Conservation (phyloP, 2,113 vertebrate genomes). For the Dendropsophus ebraccatus region DNA sequence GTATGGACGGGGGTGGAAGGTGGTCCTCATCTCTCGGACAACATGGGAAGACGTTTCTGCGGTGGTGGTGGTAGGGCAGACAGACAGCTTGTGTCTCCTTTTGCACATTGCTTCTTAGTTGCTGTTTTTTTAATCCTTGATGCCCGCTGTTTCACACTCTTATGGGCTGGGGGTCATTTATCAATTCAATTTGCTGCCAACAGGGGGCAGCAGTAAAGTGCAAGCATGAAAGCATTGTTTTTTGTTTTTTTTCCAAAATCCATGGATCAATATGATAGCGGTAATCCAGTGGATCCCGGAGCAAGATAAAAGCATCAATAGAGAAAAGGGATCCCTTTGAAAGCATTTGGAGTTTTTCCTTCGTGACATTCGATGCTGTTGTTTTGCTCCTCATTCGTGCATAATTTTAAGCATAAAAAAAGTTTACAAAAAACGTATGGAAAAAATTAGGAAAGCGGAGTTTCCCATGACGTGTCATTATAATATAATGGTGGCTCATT, state of each 20-base stretch:
- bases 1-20: neutral
- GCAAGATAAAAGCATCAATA: slow-evolving; percentile 41
- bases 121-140: neutral
- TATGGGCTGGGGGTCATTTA: slow-evolving; percentile 40
- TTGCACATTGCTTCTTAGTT: neutral
- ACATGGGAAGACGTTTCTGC: slow-evolving; percentile 41
- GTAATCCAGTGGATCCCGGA: neutral
- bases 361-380: slow-evolving; percentile 5
- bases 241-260: neutral
- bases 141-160: neutral
- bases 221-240: neutral
- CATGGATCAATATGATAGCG: neutral
- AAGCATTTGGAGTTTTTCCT: slow-evolving; percentile 53
- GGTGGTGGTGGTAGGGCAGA: neutral
- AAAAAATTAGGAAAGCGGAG: neutral
- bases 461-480: no score
- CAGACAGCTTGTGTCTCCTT: slow-evolving; percentile 21
- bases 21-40: slow-evolving; percentile 2
- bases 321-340: slow-evolving; percentile 48
- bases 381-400: neutral
- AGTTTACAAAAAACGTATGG: neutral
- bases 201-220: neutral
- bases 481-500: neutral
- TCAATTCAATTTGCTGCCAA: slow-evolving; percentile 6
- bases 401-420: neutral